phyloP scores from a whole-genome alignment of 2,888 invertebrate species.

The Cataglyphis altisquamis region DNA sequence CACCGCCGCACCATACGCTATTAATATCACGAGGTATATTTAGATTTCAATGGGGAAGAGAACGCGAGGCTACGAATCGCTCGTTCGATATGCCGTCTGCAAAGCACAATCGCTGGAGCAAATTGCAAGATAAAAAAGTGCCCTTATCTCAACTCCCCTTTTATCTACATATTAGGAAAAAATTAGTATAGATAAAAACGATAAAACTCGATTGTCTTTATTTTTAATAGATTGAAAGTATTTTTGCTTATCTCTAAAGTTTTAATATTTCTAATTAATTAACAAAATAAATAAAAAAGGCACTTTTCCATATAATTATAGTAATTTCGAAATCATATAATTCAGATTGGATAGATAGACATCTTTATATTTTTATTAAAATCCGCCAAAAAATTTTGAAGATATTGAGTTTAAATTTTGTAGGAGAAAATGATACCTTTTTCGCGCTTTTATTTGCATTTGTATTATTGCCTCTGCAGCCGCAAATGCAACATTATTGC shows the following conservation, averaged over 20 bases:
- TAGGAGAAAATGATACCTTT: not conserved
- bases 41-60: constrained; percentile 84
- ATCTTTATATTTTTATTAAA: not conserved
- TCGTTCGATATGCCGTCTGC: constrained; percentile 76
- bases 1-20: constrained; percentile 78
- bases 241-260: not conserved
- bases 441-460: not conserved
- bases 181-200: not conserved
- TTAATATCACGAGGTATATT: constrained; percentile 84
- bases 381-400: not conserved
- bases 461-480: not conserved
- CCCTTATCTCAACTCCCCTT: constrained; percentile 33
- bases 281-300: not conserved
- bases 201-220: not conserved
- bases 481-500: constrained; percentile 21
- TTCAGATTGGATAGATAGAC: not conserved
- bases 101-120: constrained; percentile 60
- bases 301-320: not conserved
- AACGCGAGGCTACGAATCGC: constrained; percentile 70
- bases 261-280: not conserved
- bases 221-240: not conserved
- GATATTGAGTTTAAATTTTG: constrained; percentile 5
- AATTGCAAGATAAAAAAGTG: constrained; percentile 64
- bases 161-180: not conserved
- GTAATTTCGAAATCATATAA: not conserved